Conservation (phyloP, 2,888 invertebrate species). For the Stenichneumon culpator region DNA sequence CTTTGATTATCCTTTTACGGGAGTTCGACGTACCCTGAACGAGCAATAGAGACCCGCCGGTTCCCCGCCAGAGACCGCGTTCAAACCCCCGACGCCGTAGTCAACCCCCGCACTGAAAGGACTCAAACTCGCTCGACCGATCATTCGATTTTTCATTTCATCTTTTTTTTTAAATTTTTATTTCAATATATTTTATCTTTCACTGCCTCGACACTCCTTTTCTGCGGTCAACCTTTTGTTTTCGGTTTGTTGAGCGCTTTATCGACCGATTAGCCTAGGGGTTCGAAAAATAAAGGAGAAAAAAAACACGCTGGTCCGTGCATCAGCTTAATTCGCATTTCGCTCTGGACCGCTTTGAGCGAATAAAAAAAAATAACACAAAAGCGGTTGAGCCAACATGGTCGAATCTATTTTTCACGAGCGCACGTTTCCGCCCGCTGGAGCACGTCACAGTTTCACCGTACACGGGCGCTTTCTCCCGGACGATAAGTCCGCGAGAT, state of each 20-base stretch:
- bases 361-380: background rate
- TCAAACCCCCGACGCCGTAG: background rate
- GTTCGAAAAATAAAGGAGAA: background rate
- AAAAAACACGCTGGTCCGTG: slow-evolving; percentile 17
- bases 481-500: background rate
- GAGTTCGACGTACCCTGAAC: slow-evolving; percentile 20
- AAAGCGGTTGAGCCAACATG: background rate
- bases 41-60: slow-evolving; percentile 1
- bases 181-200: background rate
- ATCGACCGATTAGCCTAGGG: slow-evolving; percentile 43
- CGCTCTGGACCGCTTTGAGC: background rate
- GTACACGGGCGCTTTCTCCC: background rate
- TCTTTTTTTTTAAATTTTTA: background rate
- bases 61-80: background rate
- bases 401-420: slow-evolving; percentile 1
- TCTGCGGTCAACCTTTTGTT: slow-evolving; percentile 14
- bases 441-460: background rate
- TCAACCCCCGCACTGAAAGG: background rate
- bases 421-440: background rate
- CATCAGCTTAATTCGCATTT: background rate
- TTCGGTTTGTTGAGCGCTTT: slow-evolving; percentile 41
- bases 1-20: slow-evolving; percentile 55
- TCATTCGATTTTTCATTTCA: slow-evolving; percentile 49
- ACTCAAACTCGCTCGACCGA: slow-evolving; percentile 16
- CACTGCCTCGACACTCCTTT: slow-evolving; percentile 8